These are phyloP conservation scores for Drosophila meridiana DNA, from an alignment of 2,888 invertebrate species.

Conservation along the genomic window DNA sequence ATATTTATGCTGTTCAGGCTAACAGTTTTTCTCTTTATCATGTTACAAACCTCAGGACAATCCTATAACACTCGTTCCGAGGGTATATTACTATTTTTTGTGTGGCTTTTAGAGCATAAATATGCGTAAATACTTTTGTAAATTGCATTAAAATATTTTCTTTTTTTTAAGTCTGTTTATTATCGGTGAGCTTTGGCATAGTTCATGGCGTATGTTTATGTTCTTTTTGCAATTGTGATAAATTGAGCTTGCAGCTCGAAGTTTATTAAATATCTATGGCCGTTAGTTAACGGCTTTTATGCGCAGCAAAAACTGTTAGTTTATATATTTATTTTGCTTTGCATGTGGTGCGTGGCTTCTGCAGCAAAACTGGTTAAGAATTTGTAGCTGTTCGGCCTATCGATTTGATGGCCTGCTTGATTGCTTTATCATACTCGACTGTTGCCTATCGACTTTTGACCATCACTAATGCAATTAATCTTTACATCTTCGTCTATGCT, in stretches of 20 bases:
- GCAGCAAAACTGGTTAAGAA: conserved; percentile 24
- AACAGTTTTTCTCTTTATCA: neutral
- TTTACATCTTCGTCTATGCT: neutral
- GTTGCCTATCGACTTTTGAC: neutral
- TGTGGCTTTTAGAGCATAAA: conserved; percentile 32
- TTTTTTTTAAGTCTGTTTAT: neutral
- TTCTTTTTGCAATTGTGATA: conserved; percentile 11
- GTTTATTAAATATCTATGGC: conserved; percentile 32
- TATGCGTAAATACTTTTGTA: conserved; percentile 28
- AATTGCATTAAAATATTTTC: conserved; percentile 50
- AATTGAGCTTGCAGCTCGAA: conserved; percentile 20
- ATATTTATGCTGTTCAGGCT: neutral
- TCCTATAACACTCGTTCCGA: neutral
- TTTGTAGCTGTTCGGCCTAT: neutral
- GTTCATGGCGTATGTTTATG: conserved; percentile 8
- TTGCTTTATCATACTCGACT: neutral
- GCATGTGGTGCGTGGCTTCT: conserved; percentile 11
- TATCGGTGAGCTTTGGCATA: neutral
- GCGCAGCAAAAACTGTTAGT: conserved; percentile 24
- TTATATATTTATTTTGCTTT: conserved; percentile 7
- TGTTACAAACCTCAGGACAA: neutral
- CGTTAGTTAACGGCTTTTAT: conserved; percentile 26
- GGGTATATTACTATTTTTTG: neutral
- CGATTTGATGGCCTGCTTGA: neutral
- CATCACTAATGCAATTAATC: conserved; percentile 15